Evolutionary conservation across 1,140 invertebrate genomes (phyloP).

Genomic region (Drosophila pectinifera): DNA sequence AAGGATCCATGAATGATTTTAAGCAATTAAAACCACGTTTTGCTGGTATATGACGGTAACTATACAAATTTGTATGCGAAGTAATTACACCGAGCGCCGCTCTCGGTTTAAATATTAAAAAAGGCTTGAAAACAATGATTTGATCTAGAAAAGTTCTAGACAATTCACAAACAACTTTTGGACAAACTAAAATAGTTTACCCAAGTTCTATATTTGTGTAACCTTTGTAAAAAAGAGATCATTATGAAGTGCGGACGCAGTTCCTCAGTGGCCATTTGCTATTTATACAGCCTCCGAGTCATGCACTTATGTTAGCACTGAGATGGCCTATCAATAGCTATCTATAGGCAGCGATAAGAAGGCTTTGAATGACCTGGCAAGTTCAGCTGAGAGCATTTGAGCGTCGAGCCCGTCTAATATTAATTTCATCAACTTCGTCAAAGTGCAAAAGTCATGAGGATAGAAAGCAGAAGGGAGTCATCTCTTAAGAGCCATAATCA

Average conservation of each 20-base stretch:
- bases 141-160: too few relatives aligned
- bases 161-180: too few relatives aligned
- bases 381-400: conserved; percentile 36
- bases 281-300: conserved; percentile 34
- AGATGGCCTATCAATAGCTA: conserved; percentile 54
- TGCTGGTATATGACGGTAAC: too few relatives aligned
- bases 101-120: too few relatives aligned
- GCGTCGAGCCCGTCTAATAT: conserved; percentile 48
- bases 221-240: not conserved
- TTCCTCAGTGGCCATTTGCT: conserved; percentile 18
- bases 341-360: conserved; percentile 63
- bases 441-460: conserved; percentile 75
- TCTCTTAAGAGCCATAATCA: conserved; percentile 71
- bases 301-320: conserved; percentile 49
- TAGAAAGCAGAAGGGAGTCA: conserved; percentile 12
- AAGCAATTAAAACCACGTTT: too few relatives aligned
- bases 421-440: conserved; percentile 70
- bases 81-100: too few relatives aligned
- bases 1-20: too few relatives aligned
- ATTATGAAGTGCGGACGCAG: conserved; percentile 4
- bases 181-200: too few relatives aligned
- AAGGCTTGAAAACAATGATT: too few relatives aligned
- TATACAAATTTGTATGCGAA: too few relatives aligned
- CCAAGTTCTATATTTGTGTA: too few relatives aligned
- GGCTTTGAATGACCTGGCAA: conserved; percentile 65